A percentile compares a stretch with the other conserved stretches of the same genome.
Evolutionary conservation across 2,797 vertebrate species (phyloP).

Genomic region (Macropodus opercularis): DNA sequence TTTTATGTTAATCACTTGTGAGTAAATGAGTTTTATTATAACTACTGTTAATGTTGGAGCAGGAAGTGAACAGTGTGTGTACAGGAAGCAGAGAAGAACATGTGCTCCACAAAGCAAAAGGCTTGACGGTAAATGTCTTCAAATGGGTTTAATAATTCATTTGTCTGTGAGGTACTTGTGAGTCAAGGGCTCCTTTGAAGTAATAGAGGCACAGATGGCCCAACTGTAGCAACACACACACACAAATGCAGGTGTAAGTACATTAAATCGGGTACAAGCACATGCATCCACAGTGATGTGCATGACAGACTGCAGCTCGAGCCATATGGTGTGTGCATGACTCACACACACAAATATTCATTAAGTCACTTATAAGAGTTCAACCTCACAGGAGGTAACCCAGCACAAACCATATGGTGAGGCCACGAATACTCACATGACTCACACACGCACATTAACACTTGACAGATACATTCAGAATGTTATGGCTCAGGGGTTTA

Average conservation of each 20-base stretch:
- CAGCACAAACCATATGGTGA: neutral
- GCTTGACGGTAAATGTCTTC: conserved; percentile 55
- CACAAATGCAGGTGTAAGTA: conserved; percentile 19
- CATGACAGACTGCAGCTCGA: conserved; percentile 8
- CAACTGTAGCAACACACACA: conserved; percentile 36
- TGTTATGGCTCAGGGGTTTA: no score
- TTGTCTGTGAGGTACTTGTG: conserved; percentile 56
- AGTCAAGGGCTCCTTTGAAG: conserved; percentile 66
- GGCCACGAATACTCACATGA: no score
- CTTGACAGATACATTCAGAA: no score
- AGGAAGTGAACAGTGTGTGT: no score
- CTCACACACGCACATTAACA: no score
- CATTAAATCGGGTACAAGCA: conserved; percentile 14
- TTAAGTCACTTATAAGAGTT: neutral
- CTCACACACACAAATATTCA: conserved; percentile 13
- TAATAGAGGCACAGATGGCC: conserved; percentile 68
- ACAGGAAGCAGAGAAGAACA: conserved; percentile 45
- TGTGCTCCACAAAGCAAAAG: conserved; percentile 66
- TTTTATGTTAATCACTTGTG: no score
- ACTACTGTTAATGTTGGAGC: conserved; percentile 11
- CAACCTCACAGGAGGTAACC: neutral
- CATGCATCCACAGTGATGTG: neutral
- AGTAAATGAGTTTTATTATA: no score
- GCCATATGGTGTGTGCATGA: conserved; percentile 21
- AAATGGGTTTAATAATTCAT: conserved; percentile 74